Percentiles rank a stretch among this genome's conserved stretches.
These are phyloP conservation scores for Caranx melampygus DNA, from an alignment of 2,113 vertebrate species.

Conservation along the genomic window DNA sequence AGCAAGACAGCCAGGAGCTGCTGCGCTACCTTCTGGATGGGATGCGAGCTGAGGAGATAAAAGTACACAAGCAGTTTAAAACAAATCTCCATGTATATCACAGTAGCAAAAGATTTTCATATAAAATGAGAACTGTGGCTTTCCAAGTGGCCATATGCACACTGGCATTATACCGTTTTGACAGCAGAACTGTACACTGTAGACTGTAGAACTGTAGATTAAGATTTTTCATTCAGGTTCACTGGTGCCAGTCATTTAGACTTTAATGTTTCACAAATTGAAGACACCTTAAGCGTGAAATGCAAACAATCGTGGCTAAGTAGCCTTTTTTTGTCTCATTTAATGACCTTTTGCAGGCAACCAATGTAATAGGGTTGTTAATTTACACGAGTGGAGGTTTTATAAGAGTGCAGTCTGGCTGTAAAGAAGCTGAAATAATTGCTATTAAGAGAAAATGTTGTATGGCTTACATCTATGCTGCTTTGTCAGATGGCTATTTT, in stretches of 20 bases:
- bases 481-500: background rate
- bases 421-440: background rate
- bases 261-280: background rate
- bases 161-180: background rate
- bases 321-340: background rate
- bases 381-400: conserved; percentile 6
- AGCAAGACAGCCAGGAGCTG: conserved; percentile 98
- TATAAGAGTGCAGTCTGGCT: background rate
- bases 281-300: background rate
- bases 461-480: background rate
- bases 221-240: background rate
- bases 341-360: conserved; percentile 6
- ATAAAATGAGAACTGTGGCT: background rate
- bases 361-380: background rate
- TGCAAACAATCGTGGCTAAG: background rate
- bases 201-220: background rate
- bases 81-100: background rate
- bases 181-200: background rate
- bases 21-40: conserved; percentile 96
- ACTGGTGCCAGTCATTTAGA: background rate
- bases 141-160: background rate
- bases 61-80: conserved; percentile 78
- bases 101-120: background rate
- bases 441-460: background rate
- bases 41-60: conserved; percentile 94